Conservation (phyloP, 2,113 vertebrate genomes). For the Erythrocercus mccallii region DNA sequence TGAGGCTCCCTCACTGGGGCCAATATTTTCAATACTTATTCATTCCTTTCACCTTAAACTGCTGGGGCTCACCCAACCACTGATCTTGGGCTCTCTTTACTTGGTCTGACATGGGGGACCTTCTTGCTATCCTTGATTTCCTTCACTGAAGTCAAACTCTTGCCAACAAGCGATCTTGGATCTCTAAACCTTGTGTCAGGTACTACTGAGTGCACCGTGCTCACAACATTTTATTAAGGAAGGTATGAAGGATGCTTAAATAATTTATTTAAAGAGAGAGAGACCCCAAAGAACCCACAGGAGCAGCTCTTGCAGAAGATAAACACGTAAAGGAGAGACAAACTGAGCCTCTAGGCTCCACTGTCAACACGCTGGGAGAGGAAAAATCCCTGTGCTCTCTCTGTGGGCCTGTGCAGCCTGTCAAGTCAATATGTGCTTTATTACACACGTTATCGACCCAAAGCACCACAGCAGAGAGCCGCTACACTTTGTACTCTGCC, state of each 20-base stretch:
- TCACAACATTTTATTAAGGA: neutral
- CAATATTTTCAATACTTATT: neutral
- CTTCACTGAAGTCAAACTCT: neutral
- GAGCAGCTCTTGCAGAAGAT: neutral
- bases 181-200: neutral
- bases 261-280: neutral
- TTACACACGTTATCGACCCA: neutral
- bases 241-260: neutral
- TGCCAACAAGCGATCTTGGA: neutral
- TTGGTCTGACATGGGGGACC: rapidly evolving
- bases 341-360: neutral
- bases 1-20: neutral
- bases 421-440: neutral
- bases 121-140: neutral
- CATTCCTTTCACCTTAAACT: neutral
- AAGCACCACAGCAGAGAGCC: neutral
- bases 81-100: neutral
- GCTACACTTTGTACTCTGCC: neutral
- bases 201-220: neutral
- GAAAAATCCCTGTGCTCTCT: neutral
- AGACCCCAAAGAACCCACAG: neutral
- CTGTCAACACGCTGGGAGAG: neutral
- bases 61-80: rapidly evolving
- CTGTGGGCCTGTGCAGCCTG: neutral
- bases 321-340: neutral